Conservation (phyloP, 2,797 vertebrate genomes). For the Cetoscarus ocellatus region DNA sequence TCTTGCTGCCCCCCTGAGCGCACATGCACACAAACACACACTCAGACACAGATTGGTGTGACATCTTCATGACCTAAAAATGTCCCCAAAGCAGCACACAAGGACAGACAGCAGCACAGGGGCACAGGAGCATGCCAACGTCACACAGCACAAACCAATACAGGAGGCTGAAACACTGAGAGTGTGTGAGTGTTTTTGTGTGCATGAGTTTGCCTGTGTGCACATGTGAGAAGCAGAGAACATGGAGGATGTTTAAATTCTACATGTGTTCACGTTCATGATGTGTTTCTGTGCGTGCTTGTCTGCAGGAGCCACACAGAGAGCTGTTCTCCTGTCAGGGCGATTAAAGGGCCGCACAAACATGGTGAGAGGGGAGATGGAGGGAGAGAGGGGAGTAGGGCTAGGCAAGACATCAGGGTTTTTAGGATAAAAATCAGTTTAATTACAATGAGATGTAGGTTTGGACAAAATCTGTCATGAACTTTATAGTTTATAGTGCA, state of each 20-base stretch:
- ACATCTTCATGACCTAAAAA: conserved; percentile 71
- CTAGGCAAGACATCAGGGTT: conserved; percentile 1
- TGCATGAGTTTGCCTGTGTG: conserved; percentile 31
- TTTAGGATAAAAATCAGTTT: conserved; percentile 9
- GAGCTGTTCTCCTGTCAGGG: conserved; percentile 73
- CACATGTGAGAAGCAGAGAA: conserved; percentile 46
- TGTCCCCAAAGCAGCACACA: conserved; percentile 58
- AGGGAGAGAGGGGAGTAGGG: conserved; percentile 12
- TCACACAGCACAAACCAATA: conserved; percentile 2
- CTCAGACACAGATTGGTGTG: conserved; percentile 32
- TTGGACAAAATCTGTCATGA: too few species aligned
- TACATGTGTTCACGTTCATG: conserved; percentile 62
- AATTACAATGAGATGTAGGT: too few species aligned
- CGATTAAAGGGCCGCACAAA: conserved; percentile 68
- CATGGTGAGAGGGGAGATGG: conserved; percentile 35
- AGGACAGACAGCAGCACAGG: conserved; percentile 56
- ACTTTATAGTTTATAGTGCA: too few species aligned
- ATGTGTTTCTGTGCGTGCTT: conserved; percentile 59
- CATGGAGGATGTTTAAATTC: conserved; percentile 62
- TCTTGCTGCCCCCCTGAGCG: not conserved
- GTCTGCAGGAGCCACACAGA: conserved; percentile 67
- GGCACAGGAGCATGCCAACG: conserved; percentile 34
- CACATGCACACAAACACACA: not conserved
- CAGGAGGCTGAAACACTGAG: conserved; percentile 12
- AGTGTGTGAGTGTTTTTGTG: conserved; percentile 24